Evolutionary conservation across 2,888 invertebrate genomes (phyloP).

Genomic region (Megalurothrips usitatus): DNA sequence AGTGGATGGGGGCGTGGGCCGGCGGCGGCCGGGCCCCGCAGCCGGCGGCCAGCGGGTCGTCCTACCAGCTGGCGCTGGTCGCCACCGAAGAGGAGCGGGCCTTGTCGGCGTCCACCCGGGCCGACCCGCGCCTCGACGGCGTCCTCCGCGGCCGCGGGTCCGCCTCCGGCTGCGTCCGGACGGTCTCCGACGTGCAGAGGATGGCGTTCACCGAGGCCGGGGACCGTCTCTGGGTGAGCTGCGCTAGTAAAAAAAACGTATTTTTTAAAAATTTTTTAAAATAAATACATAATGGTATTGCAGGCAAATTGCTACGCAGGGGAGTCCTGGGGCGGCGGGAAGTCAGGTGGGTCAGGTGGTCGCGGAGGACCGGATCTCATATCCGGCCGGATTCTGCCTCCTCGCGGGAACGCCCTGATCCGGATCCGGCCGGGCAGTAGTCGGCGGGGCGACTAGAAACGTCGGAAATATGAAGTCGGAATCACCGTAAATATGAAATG

Average conservation of each 20-base stretch:
- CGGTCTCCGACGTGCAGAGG: neutral
- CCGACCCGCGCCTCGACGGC: neutral
- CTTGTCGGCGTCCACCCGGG: neutral
- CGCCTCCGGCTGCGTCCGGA: neutral
- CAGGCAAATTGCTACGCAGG: neutral
- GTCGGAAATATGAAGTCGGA: no score
- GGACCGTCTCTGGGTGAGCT: neutral
- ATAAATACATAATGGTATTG: no score
- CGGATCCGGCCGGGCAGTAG: no score
- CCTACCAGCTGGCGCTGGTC: neutral
- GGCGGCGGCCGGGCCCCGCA: neutral
- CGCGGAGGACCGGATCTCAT: no score
- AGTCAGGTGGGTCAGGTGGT: no score
- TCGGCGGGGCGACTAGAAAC: no score
- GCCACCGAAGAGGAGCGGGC: neutral
- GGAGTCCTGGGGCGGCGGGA: neutral
- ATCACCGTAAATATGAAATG: no score
- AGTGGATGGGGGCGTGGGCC: slow-evolving; percentile 18
- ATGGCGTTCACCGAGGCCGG: neutral
- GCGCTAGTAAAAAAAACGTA: neutral
- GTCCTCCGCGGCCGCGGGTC: neutral
- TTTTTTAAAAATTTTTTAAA: no score
- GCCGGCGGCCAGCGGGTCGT: neutral
- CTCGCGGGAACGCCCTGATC: no score
- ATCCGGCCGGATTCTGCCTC: no score